Conservation (phyloP, 2,113 vertebrate genomes). For the Chionomys nivalis region DNA sequence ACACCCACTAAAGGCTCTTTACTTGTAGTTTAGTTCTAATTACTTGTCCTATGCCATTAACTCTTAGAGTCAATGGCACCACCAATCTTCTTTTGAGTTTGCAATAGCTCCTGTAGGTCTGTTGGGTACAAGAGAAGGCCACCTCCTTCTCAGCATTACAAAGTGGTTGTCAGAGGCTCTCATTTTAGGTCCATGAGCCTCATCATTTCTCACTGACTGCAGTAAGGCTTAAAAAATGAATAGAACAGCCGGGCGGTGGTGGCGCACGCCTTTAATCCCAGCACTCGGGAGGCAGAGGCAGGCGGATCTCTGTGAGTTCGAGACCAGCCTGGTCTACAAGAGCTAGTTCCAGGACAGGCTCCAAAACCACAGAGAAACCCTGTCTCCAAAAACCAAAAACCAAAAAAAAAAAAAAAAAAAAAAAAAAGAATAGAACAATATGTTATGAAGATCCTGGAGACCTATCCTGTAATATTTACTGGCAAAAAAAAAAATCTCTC, state of each 20-base stretch:
- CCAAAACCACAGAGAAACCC: too few relatives aligned
- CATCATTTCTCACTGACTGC: conserved; percentile 40
- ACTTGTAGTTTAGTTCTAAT: neutral
- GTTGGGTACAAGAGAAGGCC: neutral
- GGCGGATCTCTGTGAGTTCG: too few relatives aligned
- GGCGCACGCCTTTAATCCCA: too few relatives aligned
- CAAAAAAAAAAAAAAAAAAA: too few relatives aligned
- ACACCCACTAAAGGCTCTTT: neutral
- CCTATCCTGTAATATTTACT: neutral
- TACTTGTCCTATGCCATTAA: neutral
- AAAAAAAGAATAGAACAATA: neutral
- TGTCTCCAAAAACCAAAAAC: too few relatives aligned
- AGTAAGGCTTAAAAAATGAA: neutral
- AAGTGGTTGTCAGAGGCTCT: conserved; percentile 45
- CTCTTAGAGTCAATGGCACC: neutral
- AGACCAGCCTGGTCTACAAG: too few relatives aligned
- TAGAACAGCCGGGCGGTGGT: too few relatives aligned
- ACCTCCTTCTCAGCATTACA: neutral
- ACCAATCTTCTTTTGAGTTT: conserved; percentile 42
- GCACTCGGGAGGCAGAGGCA: too few relatives aligned
- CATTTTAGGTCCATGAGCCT: conserved; percentile 10
- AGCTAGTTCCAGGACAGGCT: too few relatives aligned
- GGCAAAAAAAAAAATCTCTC: neutral
- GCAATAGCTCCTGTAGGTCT: neutral
- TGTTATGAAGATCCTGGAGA: neutral